Conservation (phyloP, 2,888 invertebrate species). For the Dasypolia templi region DNA sequence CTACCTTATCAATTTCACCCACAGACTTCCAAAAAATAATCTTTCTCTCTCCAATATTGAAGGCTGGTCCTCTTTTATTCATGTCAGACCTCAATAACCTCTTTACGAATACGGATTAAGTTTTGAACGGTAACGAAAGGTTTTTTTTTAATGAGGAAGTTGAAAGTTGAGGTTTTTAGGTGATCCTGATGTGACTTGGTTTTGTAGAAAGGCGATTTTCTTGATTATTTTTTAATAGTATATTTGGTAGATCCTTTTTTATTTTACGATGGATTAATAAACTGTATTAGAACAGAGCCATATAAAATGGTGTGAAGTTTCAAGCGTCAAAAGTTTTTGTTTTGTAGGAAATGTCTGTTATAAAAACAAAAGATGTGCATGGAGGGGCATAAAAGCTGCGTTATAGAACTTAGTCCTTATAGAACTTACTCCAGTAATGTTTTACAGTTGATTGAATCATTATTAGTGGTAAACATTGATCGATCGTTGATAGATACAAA, state of each 20-base stretch:
- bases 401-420: too few relatives aligned
- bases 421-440: too few relatives aligned
- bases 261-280: not conserved
- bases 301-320: too few relatives aligned
- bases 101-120: constrained; percentile 47
- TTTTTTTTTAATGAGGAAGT: constrained; percentile 41
- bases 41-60: constrained; percentile 47
- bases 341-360: too few relatives aligned
- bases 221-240: not conserved
- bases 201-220: not conserved
- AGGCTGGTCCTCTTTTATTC: constrained; percentile 41
- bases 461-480: too few relatives aligned
- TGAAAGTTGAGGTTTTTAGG: not conserved
- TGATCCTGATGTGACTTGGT: constrained; percentile 11
- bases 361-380: too few relatives aligned
- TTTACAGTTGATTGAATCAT: too few relatives aligned
- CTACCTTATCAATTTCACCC: constrained; percentile 53
- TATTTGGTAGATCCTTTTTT: not conserved
- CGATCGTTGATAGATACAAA: too few relatives aligned
- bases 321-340: too few relatives aligned
- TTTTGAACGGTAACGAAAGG: constrained; percentile 28
- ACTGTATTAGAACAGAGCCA: too few relatives aligned
- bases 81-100: constrained; percentile 27
- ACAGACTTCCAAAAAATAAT: constrained; percentile 53
- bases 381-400: too few relatives aligned